phyloP scores from a whole-genome alignment of 2,888 invertebrate species.

The Arrhopalites spinosus region DNA sequence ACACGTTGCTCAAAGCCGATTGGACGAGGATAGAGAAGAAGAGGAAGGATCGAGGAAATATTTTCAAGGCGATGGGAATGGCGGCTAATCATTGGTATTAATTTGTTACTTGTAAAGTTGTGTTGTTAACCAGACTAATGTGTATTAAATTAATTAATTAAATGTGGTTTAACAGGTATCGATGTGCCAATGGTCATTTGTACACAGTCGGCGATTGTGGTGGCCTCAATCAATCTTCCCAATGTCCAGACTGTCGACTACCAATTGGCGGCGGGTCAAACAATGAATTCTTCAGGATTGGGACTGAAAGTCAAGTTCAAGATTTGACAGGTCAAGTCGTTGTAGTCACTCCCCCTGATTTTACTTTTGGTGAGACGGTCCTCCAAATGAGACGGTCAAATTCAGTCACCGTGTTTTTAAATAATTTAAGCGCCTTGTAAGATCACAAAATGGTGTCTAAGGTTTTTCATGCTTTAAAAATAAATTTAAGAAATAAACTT shows the following conservation, averaged over 20 bases:
- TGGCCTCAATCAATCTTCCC: slow-evolving; percentile 63
- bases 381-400: too few species aligned
- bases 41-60: background rate
- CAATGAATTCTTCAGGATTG: slow-evolving; percentile 60
- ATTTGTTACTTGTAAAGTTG: too few species aligned
- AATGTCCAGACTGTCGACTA: slow-evolving; percentile 60
- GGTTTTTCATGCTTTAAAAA: too few species aligned
- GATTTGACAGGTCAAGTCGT: background rate
- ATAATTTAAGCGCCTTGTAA: too few species aligned
- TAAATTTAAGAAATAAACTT: too few species aligned
- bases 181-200: slow-evolving; percentile 72
- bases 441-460: too few species aligned
- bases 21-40: background rate
- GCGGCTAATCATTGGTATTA: slow-evolving; percentile 66
- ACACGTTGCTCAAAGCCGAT: background rate
- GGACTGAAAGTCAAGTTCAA: background rate
- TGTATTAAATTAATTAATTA: too few species aligned
- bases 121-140: too few species aligned
- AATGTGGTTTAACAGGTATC: too few species aligned
- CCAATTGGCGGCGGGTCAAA: slow-evolving; percentile 60
- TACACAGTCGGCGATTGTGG: slow-evolving; percentile 73
- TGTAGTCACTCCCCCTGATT: background rate
- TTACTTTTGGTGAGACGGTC: background rate
- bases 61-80: slow-evolving; percentile 22
- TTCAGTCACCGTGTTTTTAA: too few species aligned